phyloP scores from a whole-genome alignment of 2,797 vertebrate species.

The Melanotaenia pygmaea region DNA sequence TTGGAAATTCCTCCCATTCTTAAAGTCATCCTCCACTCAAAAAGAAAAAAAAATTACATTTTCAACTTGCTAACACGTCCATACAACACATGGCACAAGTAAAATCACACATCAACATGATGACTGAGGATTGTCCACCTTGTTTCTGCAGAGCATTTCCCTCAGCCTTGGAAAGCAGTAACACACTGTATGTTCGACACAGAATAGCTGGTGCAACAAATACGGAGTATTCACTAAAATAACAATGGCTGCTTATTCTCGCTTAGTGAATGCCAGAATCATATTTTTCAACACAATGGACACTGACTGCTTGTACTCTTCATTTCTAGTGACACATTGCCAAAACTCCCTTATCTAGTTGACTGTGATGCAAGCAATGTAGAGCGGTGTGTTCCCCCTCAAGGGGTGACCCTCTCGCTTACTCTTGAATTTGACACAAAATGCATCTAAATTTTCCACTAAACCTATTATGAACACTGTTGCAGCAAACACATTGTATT shows the following conservation, averaged over 20 bases:
- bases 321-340: no score
- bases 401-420: background rate
- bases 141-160: background rate
- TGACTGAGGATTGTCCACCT: background rate
- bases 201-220: background rate
- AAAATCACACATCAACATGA: background rate
- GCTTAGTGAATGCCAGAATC: no score
- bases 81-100: background rate
- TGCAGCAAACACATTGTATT: background rate
- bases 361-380: background rate
- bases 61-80: background rate
- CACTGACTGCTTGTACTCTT: background rate
- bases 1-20: background rate
- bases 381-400: background rate
- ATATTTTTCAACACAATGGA: no score
- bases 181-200: background rate
- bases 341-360: background rate
- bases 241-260: background rate
- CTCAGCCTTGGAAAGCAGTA: background rate
- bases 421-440: background rate
- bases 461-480: background rate
- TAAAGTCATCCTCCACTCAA: background rate
- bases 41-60: background rate
- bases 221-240: background rate
- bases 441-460: background rate